Base-by-base conservation (phyloP, 1,140 invertebrate genomes). In the Diorhabda elongata region DNA sequence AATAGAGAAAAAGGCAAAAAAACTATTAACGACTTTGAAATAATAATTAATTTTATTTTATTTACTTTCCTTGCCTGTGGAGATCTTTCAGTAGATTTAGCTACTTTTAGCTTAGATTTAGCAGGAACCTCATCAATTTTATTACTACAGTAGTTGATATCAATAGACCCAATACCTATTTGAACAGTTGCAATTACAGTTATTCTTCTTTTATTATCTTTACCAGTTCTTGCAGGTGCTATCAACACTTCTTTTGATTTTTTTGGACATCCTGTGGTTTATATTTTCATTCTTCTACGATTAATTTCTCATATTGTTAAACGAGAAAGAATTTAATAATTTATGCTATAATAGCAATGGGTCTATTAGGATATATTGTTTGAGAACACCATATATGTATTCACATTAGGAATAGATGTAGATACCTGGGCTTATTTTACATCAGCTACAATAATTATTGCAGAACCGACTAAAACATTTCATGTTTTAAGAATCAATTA, bases 171-270 rank as follows among this genome's bases (percentile, higher is more conserved):
- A 82, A 81, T 87, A 70, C 80, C 85, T 47, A 84, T 86, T 3
- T 92, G 89, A 86, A 83, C 89, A 43, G 84, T 91, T 52, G 78
- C 85, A 75, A 86, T 92, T 82, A 92, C 90, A 64, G 84, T 87
- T 44, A 77, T 91, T 80, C 75, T 74, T 0, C 73, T 91, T 65
- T 68, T 91, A 52, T 73, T 88, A 91, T 88, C 87, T 6, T 73
- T 91, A 73, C 90, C 89, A 3, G 89, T 92, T 6, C 77, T 91
- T 82, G 90, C 89, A 3, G 89, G 87, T 67, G 89, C 86, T 91
- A 87, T 74, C 90, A 92, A 86, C 90, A 92, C 80, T 83, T 91
- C 84, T 91, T 92, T 84, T 91, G 88, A 85, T 91, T 92, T 82
- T 91, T 90, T 87, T 89, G 89, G 0, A 92, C n/a, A n/a, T 70